Evolutionary conservation across 1,140 invertebrate genomes (phyloP).

Genomic region (Dermatophagoides farinae): DNA sequence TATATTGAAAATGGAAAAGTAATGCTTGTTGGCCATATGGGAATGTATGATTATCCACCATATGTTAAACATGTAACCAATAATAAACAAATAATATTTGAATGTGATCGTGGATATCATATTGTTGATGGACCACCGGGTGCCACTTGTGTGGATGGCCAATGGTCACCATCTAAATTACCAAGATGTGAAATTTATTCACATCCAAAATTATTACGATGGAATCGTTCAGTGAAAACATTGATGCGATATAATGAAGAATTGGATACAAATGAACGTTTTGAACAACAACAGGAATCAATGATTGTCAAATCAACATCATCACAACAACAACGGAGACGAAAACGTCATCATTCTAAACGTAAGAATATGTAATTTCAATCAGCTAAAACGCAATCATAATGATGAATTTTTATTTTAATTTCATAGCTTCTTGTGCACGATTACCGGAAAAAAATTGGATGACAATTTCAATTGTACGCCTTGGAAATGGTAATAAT

Average conservation of each 20-base stretch:
- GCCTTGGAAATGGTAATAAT: conserved; percentile 22
- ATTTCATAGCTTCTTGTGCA: conserved; percentile 30
- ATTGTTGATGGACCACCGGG: conserved; percentile 62
- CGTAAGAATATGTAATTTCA: too few relatives aligned
- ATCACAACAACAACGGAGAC: conserved; percentile 13
- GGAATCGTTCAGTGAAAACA: neutral
- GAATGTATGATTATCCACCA: conserved; percentile 83
- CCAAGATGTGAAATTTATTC: conserved; percentile 45
- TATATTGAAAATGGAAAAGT: conserved; percentile 74
- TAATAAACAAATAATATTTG: conserved; percentile 90
- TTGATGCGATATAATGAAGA: neutral
- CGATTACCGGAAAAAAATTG: conserved; percentile 38
- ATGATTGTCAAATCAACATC: neutral
- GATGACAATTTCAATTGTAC: conserved; percentile 41
- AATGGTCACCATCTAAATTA: conserved; percentile 59
- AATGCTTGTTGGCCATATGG: conserved; percentile 84
- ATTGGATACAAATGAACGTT: conserved; percentile 24
- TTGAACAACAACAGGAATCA: conserved; percentile 24
- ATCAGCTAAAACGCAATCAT: neutral
- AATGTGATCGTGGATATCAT: conserved; percentile 75
- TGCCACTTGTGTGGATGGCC: conserved; percentile 70
- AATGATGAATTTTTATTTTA: neutral
- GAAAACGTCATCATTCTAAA: conserved; percentile 18
- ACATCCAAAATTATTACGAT: conserved; percentile 13
- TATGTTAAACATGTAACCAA: conserved; percentile 73